Evolutionary conservation across 2,113 vertebrate genomes (phyloP), one percentile per base, ranked within the genome.

Genomic region (Seriola quinqueradiata): DNA sequence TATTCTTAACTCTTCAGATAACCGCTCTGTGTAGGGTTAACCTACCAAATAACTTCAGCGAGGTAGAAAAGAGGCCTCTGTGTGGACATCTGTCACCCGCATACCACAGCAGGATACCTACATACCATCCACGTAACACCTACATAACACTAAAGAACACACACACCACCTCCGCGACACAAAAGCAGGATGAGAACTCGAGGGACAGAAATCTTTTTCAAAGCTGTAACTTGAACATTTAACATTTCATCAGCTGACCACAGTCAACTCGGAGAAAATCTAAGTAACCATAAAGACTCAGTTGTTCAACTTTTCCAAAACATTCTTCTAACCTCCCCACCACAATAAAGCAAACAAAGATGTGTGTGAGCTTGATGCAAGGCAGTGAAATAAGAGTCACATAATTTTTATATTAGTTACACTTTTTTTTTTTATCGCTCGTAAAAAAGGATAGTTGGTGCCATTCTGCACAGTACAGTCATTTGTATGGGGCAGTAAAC

Each of bases 121-220:
- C 87, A 87, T 88, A 83, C 87, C 89, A 88, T 72, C 84, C 79
- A 77, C 44, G 25, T 87, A 81, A 71, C 83, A 84, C 79, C 85
- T 77, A 83, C 74, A 50, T 79, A 81, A 67, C 79, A 46, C 16
- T 0, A 11, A 61, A 48, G 16, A 50, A 84, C 61, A 69, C 17
- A 70, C 76, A 86, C 77, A 87, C 46, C 46, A 63, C 63, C 61
- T 52, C 55, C 14, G 9, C 60, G 71, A 82, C 76, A 85, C 68
- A 59, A 73, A 78, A 19, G 58, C 44, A 57, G n/a, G 34, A 55
- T 25, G 12, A 60, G 74, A 13, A 21, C 11, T 32, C 17, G 2
- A 42, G 70, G 59, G 54, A 52, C 16, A 1, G 57, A 23, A 74
- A 61, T 38, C 52, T 50, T 50, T 68, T 52, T 50, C 19, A 55